phyloP scores from a whole-genome alignment of 2,797 vertebrate species.

The Emydoidea blandingii region DNA sequence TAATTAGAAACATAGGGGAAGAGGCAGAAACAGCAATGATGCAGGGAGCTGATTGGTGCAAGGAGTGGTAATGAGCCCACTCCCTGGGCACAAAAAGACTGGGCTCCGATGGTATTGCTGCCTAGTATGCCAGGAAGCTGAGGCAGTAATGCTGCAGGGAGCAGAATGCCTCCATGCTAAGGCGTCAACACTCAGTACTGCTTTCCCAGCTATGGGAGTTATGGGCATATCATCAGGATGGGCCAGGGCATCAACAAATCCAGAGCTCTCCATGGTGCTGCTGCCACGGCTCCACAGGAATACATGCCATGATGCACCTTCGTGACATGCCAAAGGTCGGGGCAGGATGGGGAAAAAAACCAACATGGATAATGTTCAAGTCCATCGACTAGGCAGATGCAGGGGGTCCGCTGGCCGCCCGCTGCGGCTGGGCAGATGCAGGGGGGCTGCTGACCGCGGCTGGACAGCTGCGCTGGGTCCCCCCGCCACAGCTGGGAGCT shows the following conservation, averaged over 20 bases:
- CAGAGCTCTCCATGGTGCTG: slow-evolving; percentile 45
- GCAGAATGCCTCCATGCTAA: rapidly evolving
- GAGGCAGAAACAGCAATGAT: background rate
- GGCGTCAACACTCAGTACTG: rapidly evolving
- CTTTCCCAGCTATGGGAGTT: rapidly evolving
- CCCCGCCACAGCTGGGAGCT: too few relatives aligned
- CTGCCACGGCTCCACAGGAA: rapidly evolving
- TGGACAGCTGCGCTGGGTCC: too few relatives aligned
- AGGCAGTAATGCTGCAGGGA: rapidly evolving
- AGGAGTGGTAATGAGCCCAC: background rate
- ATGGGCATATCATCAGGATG: rapidly evolving
- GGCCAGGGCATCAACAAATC: rapidly evolving
- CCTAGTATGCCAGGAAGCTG: rapidly evolving
- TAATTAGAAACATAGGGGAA: background rate
- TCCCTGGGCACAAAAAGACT: rapidly evolving
- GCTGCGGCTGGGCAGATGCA: too few relatives aligned
- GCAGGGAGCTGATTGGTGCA: background rate
- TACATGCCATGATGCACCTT: background rate
- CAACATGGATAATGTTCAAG: rapidly evolving
- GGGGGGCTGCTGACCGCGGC: rapidly evolving
- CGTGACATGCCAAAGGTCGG: rapidly evolving
- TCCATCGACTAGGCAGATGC: background rate
- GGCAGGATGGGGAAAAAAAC: rapidly evolving
- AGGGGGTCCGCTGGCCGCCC: too few relatives aligned
- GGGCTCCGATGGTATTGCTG: rapidly evolving